These are phyloP conservation scores for Halichoerus grypus DNA, from an alignment of 2,113 vertebrate genomes.

Conservation along the genomic window DNA sequence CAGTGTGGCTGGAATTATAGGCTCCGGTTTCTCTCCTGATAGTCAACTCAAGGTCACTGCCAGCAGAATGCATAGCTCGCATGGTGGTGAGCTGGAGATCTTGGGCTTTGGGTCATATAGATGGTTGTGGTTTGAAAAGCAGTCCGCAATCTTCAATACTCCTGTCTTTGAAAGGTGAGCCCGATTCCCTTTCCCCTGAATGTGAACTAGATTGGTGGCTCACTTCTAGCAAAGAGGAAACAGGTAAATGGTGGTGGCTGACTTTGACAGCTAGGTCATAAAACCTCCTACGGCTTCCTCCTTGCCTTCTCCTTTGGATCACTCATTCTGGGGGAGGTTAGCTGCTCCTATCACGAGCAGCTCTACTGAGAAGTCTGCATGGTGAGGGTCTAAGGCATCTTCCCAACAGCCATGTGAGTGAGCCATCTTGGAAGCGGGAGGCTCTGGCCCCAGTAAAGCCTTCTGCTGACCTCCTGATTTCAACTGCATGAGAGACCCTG, in stretches of 20 bases:
- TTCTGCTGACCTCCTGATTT: background rate
- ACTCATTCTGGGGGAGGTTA: background rate
- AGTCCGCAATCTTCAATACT: background rate
- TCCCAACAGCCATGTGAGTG: background rate
- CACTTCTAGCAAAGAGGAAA: background rate
- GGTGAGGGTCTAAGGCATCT: background rate
- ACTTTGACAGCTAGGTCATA: background rate
- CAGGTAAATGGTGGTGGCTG: background rate
- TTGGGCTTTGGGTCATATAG: background rate
- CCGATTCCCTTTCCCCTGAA: background rate
- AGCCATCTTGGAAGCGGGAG: accelerated
- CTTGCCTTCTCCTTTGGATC: background rate
- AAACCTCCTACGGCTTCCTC: background rate
- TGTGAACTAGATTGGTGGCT: background rate
- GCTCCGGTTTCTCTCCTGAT: background rate
- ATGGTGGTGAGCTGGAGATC: background rate
- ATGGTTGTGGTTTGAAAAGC: background rate
- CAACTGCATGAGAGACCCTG: background rate
- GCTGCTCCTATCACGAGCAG: background rate
- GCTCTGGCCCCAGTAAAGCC: background rate
- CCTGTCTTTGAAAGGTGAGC: background rate
- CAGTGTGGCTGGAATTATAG: background rate
- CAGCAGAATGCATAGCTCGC: background rate
- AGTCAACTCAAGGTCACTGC: too few relatives aligned
- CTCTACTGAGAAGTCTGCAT: background rate